Conservation (phyloP, 2,797 vertebrate species). For the Hipposideros larvatus region DNA sequence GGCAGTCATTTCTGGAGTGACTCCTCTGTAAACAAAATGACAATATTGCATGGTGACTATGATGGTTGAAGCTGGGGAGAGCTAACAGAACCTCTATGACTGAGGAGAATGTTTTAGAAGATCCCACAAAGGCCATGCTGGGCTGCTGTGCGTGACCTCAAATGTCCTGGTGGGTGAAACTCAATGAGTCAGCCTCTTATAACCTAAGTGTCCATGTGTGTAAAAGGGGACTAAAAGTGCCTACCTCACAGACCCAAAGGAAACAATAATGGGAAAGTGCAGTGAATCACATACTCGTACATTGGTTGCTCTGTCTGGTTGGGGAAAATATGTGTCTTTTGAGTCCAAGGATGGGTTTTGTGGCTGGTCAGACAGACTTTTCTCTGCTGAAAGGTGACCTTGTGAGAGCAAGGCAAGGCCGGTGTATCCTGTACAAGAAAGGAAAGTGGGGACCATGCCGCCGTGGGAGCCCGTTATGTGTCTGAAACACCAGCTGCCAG, state of each 20-base stretch:
- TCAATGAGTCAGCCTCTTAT: neutral
- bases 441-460: neutral
- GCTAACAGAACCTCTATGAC: neutral
- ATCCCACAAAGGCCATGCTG: neutral
- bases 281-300: rapidly evolving
- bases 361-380: neutral
- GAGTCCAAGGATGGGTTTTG: neutral
- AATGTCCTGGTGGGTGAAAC: neutral
- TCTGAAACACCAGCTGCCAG: neutral
- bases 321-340: neutral
- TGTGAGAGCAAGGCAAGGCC: neutral
- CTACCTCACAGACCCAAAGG: neutral
- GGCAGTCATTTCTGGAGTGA: neutral
- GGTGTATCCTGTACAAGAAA: neutral
- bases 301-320: neutral
- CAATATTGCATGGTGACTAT: neutral
- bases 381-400: neutral
- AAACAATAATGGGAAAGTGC: neutral
- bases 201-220: neutral
- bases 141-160: neutral
- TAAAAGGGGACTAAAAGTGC: neutral
- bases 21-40: neutral
- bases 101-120: neutral
- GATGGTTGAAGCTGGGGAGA: neutral
- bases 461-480: neutral